phyloP scores from a whole-genome alignment of 2,888 invertebrate species.

The Drosophila maculinotata region DNA sequence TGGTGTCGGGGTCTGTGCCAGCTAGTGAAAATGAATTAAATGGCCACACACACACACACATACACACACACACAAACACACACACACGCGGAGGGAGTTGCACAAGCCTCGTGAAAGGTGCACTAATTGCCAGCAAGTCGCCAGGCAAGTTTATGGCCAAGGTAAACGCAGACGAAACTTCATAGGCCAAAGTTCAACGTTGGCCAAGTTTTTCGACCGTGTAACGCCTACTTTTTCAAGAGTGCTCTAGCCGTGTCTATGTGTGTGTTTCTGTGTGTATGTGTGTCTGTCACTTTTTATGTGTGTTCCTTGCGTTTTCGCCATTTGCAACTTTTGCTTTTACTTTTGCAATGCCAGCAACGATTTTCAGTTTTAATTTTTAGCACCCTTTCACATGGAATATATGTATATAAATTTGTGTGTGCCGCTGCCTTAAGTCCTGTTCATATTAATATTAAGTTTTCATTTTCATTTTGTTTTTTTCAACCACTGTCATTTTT shows the following conservation, averaged over 20 bases:
- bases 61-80: conserved; percentile 21
- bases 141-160: conserved; percentile 78
- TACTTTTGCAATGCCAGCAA: conserved; percentile 59
- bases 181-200: conserved; percentile 72
- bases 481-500: conserved; percentile 30
- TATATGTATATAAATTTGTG: not conserved
- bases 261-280: conserved; percentile 7
- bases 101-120: conserved; percentile 50
- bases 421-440: conserved; percentile 34
- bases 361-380: conserved; percentile 57
- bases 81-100: conserved; percentile 14
- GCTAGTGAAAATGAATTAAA: conserved; percentile 78
- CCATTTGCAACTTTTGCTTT: conserved; percentile 64
- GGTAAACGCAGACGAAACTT: conserved; percentile 68
- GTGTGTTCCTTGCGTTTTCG: conserved; percentile 19
- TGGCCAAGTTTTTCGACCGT: conserved; percentile 72
- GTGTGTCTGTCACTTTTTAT: conserved; percentile 11
- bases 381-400: conserved; percentile 20
- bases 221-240: conserved; percentile 67
- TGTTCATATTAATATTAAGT: conserved; percentile 52
- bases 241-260: conserved; percentile 22
- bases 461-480: conserved; percentile 13
- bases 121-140: conserved; percentile 78
- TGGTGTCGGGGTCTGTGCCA: conserved; percentile 30
- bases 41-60: conserved; percentile 59